Evolutionary conservation across 2,888 invertebrate genomes (phyloP).

Genomic region (Sinelater perroti): DNA sequence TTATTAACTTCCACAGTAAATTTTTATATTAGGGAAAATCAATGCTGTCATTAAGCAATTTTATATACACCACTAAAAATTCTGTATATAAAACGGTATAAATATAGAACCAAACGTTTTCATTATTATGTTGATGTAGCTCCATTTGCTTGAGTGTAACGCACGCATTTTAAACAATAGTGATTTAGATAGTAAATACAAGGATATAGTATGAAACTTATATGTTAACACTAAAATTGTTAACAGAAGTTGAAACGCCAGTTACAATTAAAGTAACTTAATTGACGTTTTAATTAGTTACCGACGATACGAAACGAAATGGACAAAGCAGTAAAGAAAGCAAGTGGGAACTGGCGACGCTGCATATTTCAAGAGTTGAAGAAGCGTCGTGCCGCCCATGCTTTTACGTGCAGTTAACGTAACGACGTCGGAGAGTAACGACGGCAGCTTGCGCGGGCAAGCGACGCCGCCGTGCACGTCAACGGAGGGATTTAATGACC

Average conservation of each 20-base stretch:
- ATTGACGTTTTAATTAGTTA: neutral
- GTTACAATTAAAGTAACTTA: neutral
- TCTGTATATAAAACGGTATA: too few species aligned
- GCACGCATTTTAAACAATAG: too few species aligned
- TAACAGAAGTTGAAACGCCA: neutral
- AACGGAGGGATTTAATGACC: slow-evolving; percentile 48
- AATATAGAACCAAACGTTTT: too few species aligned
- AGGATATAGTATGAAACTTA: too few species aligned
- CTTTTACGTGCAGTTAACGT: slow-evolving; percentile 21
- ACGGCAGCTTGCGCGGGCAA: slow-evolving; percentile 16
- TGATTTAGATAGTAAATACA: too few species aligned
- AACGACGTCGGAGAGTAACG: slow-evolving; percentile 24
- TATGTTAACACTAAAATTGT: too few species aligned
- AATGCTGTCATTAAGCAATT: too few species aligned
- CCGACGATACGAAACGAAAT: slow-evolving; percentile 2
- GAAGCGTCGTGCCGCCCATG: slow-evolving; percentile 13
- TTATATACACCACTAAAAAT: too few species aligned
- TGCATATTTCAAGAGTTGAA: slow-evolving; percentile 20
- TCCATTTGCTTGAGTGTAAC: too few species aligned
- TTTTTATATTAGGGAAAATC: too few species aligned
- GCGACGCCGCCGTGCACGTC: slow-evolving; percentile 29
- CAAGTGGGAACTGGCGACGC: slow-evolving; percentile 5
- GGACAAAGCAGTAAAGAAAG: slow-evolving; percentile 4
- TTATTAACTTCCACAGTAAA: too few species aligned
- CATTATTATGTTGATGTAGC: too few species aligned